Conservation (phyloP, 2,113 vertebrate species). For the Ramphastos sulfuratus region DNA sequence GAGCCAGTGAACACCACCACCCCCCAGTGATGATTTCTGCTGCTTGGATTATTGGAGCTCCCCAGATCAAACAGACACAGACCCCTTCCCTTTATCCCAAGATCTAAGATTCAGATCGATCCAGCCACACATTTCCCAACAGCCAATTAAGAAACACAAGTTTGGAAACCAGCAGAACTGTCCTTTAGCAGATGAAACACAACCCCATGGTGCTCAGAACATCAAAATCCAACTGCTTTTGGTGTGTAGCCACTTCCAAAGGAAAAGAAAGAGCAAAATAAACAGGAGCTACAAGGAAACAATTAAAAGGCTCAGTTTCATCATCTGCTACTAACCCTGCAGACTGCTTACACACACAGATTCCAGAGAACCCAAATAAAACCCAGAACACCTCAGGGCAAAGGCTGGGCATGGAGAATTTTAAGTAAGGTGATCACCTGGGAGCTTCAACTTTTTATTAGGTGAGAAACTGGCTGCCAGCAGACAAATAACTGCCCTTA, state of each 20-base stretch:
- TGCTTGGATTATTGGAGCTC: background rate
- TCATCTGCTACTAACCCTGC: background rate
- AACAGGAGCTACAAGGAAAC: slow-evolving; percentile 9
- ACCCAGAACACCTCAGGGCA: background rate
- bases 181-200: background rate
- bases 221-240: background rate
- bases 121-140: background rate
- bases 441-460: background rate
- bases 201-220: fast-evolving
- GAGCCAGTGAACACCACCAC: background rate
- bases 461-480: background rate
- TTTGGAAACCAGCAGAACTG: background rate
- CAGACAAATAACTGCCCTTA: fast-evolving
- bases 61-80: background rate
- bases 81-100: background rate
- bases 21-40: background rate
- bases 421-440: background rate
- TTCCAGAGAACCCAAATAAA: background rate
- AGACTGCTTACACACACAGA: background rate
- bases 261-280: slow-evolving; percentile 21
- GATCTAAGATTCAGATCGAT: background rate
- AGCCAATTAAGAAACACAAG: background rate
- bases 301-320: slow-evolving; percentile 9
- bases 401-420: background rate
- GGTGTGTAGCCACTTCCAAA: background rate